Evolutionary conservation across 2,888 invertebrate genomes (phyloP).

Genomic region (Acheta domesticus): DNA sequence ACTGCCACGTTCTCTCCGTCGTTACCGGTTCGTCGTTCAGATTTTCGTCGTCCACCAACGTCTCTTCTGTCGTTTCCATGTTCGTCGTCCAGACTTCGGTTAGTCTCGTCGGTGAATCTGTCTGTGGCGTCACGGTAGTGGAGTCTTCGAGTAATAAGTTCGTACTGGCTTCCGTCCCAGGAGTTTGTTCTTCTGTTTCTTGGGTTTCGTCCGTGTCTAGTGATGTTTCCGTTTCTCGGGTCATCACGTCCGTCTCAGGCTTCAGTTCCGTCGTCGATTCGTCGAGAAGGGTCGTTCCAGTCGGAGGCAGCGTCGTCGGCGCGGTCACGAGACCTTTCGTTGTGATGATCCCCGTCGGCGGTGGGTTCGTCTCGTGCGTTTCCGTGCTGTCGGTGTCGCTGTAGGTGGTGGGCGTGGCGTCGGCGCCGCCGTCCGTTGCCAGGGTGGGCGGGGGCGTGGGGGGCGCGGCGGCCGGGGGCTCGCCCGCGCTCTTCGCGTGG

Average conservation of each 20-base stretch:
- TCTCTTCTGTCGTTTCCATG: background rate
- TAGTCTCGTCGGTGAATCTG: background rate
- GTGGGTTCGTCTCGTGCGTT: background rate
- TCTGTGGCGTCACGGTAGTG: background rate
- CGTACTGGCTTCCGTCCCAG: background rate
- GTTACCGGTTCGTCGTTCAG: background rate
- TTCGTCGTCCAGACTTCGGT: background rate
- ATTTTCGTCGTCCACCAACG: background rate
- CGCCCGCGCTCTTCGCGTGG: background rate
- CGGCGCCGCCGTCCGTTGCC: background rate
- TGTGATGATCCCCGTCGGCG: background rate
- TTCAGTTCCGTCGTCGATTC: background rate
- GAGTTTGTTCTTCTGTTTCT: background rate
- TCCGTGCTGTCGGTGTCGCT: background rate
- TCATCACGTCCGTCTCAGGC: background rate
- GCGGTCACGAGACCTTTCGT: background rate
- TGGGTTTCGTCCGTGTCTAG: background rate
- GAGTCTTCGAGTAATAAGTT: too few species aligned
- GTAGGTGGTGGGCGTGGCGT: too few species aligned
- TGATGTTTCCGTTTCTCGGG: background rate
- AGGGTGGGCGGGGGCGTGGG: background rate
- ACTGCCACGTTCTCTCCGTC: background rate
- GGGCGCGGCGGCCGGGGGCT: background rate
- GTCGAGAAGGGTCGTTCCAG: background rate
- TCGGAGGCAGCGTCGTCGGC: background rate